phyloP scores from a whole-genome alignment of 1,140 invertebrate genomes.

The Leptinotarsa lineolata region DNA sequence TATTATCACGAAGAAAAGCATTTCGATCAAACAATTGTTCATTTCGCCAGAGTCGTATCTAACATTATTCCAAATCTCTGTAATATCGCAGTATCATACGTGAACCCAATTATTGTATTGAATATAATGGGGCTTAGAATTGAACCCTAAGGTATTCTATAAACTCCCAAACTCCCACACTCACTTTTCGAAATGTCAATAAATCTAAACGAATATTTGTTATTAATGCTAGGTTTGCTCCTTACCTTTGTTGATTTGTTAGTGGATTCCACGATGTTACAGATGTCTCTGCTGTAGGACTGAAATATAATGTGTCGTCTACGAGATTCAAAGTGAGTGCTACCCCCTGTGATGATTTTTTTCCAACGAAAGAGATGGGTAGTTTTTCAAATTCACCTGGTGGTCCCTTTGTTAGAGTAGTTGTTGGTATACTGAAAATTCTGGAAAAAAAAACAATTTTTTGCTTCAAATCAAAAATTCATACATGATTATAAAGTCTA shows the following conservation, averaged over 20 bases:
- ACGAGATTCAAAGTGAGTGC: conserved; percentile 69
- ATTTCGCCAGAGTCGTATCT: too few relatives aligned
- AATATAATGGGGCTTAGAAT: too few relatives aligned
- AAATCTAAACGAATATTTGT: not conserved
- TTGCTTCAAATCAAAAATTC: too few relatives aligned
- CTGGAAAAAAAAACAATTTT: conserved; percentile 52
- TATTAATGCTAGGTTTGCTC: not conserved
- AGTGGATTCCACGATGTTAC: conserved; percentile 76
- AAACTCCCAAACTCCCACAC: too few relatives aligned
- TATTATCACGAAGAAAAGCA: too few relatives aligned
- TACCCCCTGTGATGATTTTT: conserved; percentile 80
- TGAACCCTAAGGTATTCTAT: too few relatives aligned
- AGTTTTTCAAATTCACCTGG: conserved; percentile 69
- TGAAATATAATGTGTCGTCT: conserved; percentile 73
- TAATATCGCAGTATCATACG: too few relatives aligned
- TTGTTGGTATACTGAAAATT: conserved; percentile 74
- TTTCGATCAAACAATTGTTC: too few relatives aligned
- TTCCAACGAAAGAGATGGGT: conserved; percentile 74
- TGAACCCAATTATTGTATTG: too few relatives aligned
- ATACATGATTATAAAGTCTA: too few relatives aligned
- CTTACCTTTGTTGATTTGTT: conserved; percentile 67
- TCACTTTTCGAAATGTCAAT: too few relatives aligned
- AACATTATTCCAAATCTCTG: too few relatives aligned
- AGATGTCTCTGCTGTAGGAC: conserved; percentile 76
- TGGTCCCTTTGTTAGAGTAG: conserved; percentile 71